Conservation (phyloP, 2,113 vertebrate species). For the Arizona elegans region DNA sequence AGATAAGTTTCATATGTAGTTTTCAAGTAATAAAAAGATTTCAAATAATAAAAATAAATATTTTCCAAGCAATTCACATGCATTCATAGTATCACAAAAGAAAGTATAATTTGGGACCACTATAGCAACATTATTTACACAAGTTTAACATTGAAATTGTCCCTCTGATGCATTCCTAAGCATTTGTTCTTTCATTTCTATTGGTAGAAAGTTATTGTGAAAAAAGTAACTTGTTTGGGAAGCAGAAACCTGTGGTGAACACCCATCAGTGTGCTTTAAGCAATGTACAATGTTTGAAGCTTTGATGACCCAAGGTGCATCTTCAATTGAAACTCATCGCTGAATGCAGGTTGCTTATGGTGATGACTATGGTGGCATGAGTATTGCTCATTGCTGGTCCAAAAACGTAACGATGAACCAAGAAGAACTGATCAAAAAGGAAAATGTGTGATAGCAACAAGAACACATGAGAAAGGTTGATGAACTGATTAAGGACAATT, state of each 20-base stretch:
- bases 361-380: not conserved
- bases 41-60: not conserved
- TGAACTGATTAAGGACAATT: not conserved
- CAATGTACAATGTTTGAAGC: not conserved
- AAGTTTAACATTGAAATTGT: not conserved
- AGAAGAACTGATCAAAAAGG: not conserved
- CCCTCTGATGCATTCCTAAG: not conserved
- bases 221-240: not conserved
- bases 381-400: not conserved
- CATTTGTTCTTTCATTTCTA: not conserved
- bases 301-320: not conserved
- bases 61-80: not conserved
- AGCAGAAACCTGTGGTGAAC: not conserved
- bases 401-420: not conserved
- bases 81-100: not conserved
- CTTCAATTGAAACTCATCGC: not conserved
- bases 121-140: not conserved
- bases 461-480: not conserved
- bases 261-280: not conserved
- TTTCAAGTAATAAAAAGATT: not conserved
- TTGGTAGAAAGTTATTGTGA: not conserved
- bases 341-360: not conserved
- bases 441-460: not conserved
- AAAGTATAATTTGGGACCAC: not conserved
- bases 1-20: not conserved